phyloP scores from a whole-genome alignment of 2,113 vertebrate species.

The Salvelinus namaycush region DNA sequence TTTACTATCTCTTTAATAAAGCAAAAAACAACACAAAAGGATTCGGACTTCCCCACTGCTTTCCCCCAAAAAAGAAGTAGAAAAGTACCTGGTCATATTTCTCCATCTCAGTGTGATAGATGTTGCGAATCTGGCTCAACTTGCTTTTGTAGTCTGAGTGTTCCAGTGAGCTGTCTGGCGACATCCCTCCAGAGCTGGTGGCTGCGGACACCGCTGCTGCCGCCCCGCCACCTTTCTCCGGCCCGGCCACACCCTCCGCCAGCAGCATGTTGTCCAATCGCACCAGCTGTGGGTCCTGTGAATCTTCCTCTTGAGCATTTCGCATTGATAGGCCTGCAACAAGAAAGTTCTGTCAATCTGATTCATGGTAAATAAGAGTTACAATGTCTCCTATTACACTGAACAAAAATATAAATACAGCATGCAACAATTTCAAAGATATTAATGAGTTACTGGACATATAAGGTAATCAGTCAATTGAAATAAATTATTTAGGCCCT shows the following conservation, averaged over 20 bases:
- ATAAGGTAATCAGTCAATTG: no score
- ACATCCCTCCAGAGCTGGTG: constrained; percentile 86
- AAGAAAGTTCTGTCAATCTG: constrained; percentile 4
- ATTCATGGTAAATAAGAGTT: background rate
- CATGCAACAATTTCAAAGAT: no score
- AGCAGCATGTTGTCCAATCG: constrained; percentile 92
- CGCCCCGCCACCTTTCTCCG: constrained; percentile 87
- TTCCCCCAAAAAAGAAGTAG: no score
- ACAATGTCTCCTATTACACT: background rate
- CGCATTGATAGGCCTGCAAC: constrained; percentile 85
- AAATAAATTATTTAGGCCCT: no score
- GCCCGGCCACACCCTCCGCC: constrained; percentile 89
- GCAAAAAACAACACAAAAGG: no score
- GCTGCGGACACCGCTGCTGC: constrained; percentile 85
- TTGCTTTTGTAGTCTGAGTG: constrained; percentile 94
- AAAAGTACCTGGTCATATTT: constrained; percentile 89
- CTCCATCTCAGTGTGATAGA: constrained; percentile 93
- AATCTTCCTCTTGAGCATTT: constrained; percentile 86
- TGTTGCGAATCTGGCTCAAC: constrained; percentile 90
- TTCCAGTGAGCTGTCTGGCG: constrained; percentile 89
- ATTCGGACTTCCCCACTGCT: no score
- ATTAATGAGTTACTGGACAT: no score
- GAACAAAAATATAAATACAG: background rate
- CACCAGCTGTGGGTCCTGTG: constrained; percentile 88
- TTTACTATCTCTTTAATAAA: no score